Percentiles rank a stretch among this genome's conserved stretches.
phyloP scores from a whole-genome alignment of 2,113 vertebrate species.

The Podarcis raffonei region DNA sequence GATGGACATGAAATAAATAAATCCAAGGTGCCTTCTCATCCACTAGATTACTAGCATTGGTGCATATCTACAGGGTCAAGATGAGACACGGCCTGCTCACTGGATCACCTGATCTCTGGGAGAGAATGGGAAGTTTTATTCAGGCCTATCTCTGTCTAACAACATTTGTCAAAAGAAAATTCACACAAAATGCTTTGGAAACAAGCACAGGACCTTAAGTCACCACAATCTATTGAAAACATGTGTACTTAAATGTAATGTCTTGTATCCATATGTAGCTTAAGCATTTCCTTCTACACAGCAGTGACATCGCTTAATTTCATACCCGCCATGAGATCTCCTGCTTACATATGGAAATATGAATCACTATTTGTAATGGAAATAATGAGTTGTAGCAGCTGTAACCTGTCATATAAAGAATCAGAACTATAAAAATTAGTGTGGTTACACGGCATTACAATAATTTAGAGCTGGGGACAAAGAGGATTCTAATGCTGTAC shows the following conservation, averaged over 20 bases:
- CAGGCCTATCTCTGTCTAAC: not conserved
- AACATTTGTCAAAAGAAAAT: constrained; percentile 23
- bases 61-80: not conserved
- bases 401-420: constrained; percentile 56
- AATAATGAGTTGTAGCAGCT: constrained; percentile 65
- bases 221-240: constrained; percentile 50
- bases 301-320: constrained; percentile 69
- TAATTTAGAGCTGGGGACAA: constrained; percentile 62
- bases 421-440: constrained; percentile 48
- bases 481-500: constrained; percentile 14
- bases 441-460: constrained; percentile 47
- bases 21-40: not conserved
- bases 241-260: constrained; percentile 34
- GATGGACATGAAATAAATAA: not conserved
- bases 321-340: constrained; percentile 62
- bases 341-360: constrained; percentile 61
- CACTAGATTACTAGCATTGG: fast-evolving
- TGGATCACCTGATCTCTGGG: not conserved
- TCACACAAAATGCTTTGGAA: constrained; percentile 17
- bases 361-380: constrained; percentile 72
- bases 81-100: not conserved
- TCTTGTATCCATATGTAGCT: constrained; percentile 38
- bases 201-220: constrained; percentile 29
- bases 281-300: constrained; percentile 51
- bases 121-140: constrained; percentile 8